Conservation (phyloP, 2,888 invertebrate genomes). For the Tricholauxania praeusta region DNA sequence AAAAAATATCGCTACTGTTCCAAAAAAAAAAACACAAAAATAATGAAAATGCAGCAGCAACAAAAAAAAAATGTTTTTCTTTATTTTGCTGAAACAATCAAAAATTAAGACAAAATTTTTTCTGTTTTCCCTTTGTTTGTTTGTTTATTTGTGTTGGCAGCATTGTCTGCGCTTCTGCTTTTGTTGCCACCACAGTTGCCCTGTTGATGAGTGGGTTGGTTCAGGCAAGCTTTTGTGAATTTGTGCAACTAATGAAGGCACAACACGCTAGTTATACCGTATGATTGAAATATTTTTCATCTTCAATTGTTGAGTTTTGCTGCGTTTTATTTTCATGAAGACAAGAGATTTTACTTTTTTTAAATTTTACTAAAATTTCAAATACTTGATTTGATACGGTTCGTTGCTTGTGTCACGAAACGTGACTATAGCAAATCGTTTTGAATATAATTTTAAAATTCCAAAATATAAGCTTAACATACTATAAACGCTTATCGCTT, state of each 20-base stretch:
- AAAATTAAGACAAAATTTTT: background rate
- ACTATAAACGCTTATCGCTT: too few relatives aligned
- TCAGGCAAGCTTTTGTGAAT: background rate
- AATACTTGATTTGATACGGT: too few relatives aligned
- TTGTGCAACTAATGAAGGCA: slow-evolving; percentile 3
- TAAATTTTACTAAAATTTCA: too few relatives aligned
- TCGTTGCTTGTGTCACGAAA: too few relatives aligned
- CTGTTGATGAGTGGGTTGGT: too few relatives aligned
- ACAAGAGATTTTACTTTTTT: too few relatives aligned
- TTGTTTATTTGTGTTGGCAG: background rate
- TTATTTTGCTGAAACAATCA: background rate
- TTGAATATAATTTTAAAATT: too few relatives aligned
- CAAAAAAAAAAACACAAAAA: slow-evolving; percentile 2
- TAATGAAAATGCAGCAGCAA: too few relatives aligned
- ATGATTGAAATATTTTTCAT: slow-evolving; percentile 5
- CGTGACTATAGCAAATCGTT: too few relatives aligned
- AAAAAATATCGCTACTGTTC: background rate
- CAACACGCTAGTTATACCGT: background rate
- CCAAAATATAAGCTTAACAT: too few relatives aligned
- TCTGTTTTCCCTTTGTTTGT: background rate
- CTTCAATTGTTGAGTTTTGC: background rate
- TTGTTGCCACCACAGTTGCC: background rate
- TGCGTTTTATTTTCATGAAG: too few relatives aligned
- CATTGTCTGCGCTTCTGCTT: background rate
- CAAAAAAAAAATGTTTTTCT: background rate